These are phyloP conservation scores for Chirona hameri DNA, from an alignment of 2,888 invertebrate species.

Conservation along the genomic window DNA sequence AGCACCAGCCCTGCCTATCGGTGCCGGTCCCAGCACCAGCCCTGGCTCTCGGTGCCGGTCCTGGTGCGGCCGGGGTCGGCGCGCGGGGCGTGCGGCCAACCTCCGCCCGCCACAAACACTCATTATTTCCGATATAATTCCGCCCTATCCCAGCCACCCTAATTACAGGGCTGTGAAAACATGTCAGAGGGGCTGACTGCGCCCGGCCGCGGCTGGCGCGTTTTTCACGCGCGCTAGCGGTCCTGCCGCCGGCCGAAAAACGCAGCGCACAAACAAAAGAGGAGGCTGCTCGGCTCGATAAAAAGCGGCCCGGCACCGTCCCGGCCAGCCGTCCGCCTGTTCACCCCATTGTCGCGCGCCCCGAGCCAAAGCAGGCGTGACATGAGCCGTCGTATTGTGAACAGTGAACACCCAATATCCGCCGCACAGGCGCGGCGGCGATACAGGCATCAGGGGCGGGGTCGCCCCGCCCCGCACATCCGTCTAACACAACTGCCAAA, in stretches of 20 bases:
- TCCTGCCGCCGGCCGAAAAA: background rate
- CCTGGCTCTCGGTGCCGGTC: no score
- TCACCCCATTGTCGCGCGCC: background rate
- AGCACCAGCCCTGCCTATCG: background rate
- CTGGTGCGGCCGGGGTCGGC: background rate
- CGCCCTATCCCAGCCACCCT: background rate
- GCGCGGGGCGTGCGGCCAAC: background rate
- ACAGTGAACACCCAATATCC: background rate
- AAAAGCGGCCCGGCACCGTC: background rate
- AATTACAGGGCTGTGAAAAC: conserved; percentile 23
- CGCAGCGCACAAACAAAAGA: background rate
- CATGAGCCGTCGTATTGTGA: background rate
- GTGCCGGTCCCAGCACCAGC: no score
- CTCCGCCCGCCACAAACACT: conserved; percentile 3
- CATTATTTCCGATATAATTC: conserved; percentile 25
- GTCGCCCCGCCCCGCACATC: background rate
- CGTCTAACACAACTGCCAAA: background rate
- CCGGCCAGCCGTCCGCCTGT: no score
- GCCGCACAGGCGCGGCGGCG: background rate
- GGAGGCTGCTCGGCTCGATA: background rate
- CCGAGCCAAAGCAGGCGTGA: background rate
- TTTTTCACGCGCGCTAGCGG: conserved; percentile 12
- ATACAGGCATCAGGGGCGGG: background rate
- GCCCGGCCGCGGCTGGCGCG: background rate
- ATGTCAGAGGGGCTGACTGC: background rate